Percentiles rank a stretch among this genome's conserved stretches.
These are phyloP conservation scores for Bubo bubo DNA, from an alignment of 2,113 vertebrate species.

Conservation along the genomic window DNA sequence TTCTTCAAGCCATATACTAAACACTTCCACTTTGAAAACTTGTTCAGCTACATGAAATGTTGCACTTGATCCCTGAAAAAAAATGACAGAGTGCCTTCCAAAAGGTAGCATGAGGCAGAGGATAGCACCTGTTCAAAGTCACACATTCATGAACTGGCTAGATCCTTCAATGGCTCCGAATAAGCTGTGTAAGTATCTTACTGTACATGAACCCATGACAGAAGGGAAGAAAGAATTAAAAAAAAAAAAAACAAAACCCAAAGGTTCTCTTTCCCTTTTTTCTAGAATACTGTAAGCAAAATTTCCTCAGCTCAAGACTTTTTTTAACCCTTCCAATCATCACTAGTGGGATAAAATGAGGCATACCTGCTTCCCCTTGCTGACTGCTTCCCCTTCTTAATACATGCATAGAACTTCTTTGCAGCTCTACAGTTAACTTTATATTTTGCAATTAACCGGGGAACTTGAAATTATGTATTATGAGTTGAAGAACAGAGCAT, in stretches of 20 bases:
- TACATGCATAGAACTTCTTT: background rate
- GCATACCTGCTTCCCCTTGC: background rate
- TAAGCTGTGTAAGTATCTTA: background rate
- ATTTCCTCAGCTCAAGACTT: background rate
- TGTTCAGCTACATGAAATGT: background rate
- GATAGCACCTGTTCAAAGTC: background rate
- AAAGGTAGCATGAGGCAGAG: background rate
- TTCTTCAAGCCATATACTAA: background rate
- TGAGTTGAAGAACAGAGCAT: background rate
- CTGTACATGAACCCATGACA: background rate
- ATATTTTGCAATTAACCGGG: background rate
- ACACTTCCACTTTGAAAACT: background rate
- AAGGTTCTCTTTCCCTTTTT: background rate
- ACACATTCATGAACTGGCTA: background rate
- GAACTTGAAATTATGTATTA: background rate
- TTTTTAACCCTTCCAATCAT: background rate
- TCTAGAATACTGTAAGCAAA: background rate
- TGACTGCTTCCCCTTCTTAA: background rate
- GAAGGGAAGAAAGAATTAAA: background rate
- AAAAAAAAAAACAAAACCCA: background rate
- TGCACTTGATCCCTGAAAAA: background rate
- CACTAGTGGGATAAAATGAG: background rate
- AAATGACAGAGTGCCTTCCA: background rate
- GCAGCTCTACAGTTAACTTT: background rate
- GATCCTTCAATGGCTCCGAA: background rate